Evolutionary conservation across 2,797 vertebrate species (phyloP).

Genomic region (Myotis findleyi): DNA sequence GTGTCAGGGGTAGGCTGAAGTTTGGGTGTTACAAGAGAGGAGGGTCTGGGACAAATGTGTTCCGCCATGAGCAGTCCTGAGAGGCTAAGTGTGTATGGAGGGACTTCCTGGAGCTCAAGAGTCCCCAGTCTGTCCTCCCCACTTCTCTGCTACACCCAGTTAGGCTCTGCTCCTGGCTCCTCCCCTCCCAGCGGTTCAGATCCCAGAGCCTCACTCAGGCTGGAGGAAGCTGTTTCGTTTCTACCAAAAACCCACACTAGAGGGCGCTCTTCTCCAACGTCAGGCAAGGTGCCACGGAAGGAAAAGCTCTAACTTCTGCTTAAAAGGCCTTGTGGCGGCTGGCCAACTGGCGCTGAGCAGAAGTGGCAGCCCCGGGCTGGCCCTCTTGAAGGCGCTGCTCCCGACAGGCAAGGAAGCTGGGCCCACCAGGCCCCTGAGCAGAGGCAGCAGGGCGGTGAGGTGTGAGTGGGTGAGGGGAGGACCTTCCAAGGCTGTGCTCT

Average conservation of each 20-base stretch:
- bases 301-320: rapidly evolving
- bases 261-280: conserved; percentile 13
- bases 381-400: neutral
- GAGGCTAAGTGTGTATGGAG: neutral
- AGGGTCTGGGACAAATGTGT: neutral
- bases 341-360: rapidly evolving
- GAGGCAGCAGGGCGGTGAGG: neutral
- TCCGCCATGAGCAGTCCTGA: neutral
- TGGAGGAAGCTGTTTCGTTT: neutral
- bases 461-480: too few species aligned
- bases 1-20: neutral
- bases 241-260: neutral
- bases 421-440: neutral
- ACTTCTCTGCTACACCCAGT: too few species aligned
- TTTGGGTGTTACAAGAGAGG: neutral
- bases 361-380: rapidly evolving
- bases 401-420: neutral
- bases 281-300: rapidly evolving
- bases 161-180: too few species aligned
- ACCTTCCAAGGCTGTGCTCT: neutral
- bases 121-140: neutral
- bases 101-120: neutral
- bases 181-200: neutral
- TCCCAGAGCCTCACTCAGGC: rapidly evolving
- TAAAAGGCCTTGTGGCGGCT: rapidly evolving